These are phyloP conservation scores for Neotragus pygmaeus DNA, from an alignment of 2,113 vertebrate genomes.

Conservation along the genomic window DNA sequence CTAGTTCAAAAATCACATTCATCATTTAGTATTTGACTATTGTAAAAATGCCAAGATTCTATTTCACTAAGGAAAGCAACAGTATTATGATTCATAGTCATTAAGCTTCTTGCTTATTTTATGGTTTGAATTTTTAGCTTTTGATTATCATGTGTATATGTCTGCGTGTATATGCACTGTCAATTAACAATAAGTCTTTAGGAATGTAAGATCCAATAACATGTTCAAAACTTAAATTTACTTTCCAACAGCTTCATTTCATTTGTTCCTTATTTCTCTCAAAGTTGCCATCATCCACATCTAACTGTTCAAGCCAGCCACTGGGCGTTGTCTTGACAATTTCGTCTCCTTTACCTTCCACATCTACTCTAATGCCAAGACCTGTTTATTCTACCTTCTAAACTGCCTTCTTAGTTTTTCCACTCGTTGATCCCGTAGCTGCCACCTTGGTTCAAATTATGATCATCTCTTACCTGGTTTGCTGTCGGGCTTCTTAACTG, in stretches of 20 bases:
- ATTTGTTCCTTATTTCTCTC: not conserved
- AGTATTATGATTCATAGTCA: not conserved
- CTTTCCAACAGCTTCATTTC: not conserved
- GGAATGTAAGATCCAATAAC: not conserved
- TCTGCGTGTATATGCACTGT: not conserved
- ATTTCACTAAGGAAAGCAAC: constrained; percentile 15
- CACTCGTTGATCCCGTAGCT: not conserved
- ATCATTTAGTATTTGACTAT: not conserved
- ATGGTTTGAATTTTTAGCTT: not conserved
- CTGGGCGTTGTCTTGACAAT: not conserved
- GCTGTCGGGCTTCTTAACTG: not conserved
- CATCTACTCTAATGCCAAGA: not conserved
- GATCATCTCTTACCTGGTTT: not conserved
- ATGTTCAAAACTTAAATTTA: not conserved
- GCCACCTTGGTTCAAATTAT: not conserved
- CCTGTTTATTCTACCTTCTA: not conserved
- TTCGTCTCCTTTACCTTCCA: not conserved
- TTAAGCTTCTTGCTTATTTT: not conserved
- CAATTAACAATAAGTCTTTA: not conserved
- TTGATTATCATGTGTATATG: not conserved
- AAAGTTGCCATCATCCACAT: not conserved
- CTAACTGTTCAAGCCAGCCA: not conserved
- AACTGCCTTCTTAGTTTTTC: not conserved
- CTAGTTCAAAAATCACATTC: not conserved
- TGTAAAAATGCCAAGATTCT: not conserved